Base-by-base conservation (phyloP, 2,888 invertebrate genomes). In the Ectropis crepuscularia region DNA sequence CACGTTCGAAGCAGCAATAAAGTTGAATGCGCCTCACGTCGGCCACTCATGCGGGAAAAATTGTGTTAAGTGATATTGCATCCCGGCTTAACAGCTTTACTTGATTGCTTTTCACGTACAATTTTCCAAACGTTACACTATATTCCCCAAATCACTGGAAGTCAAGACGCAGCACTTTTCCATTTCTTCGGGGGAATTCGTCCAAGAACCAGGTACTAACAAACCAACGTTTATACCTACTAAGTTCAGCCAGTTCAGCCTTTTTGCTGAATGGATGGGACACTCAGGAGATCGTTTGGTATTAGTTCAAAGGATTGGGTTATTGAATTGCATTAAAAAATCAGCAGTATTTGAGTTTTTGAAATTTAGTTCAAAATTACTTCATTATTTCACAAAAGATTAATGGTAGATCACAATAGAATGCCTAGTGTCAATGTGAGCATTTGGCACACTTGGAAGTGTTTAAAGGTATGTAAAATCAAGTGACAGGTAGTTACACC, bases 41-140 rank as follows among this genome's bases (percentile, higher is more conserved):
- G 8, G 37, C 38, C 5, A 37, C 11, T 39, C 41, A 41, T 41
- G 36, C 12, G 11, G 46, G 39, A 61, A 61, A 61, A 57, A 9
- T 37, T 28, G 9, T 7, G 37, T 16, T 2, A 47, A 48, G 28
- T 11, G n/a, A 10, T 50, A 16, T 46, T 57, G 8, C 57, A 28
- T 16, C 51, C 42, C 43, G 6, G 53, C 50, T 51, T 51, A 36
- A 41, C 50, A 54, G 46, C 47, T 58, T 63, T 50, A 50, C 54
- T 39, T 42, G 45, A 55, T 59, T 59, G 50, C 43, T 41, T 54
- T 46, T 10, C 38, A 39, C 46, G 42, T 41, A 46, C 51, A 28
- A 28, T 28, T n/a, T n/a, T n/a, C n/a, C n/a, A n/a, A n/a, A n/a
- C n/a, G n/a, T n/a, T n/a, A 4, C 16, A 28, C 16, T 28, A 28